These are phyloP conservation scores for Drosophila obscura DNA, from an alignment of 1,140 invertebrate genomes.

Conservation along the genomic window DNA sequence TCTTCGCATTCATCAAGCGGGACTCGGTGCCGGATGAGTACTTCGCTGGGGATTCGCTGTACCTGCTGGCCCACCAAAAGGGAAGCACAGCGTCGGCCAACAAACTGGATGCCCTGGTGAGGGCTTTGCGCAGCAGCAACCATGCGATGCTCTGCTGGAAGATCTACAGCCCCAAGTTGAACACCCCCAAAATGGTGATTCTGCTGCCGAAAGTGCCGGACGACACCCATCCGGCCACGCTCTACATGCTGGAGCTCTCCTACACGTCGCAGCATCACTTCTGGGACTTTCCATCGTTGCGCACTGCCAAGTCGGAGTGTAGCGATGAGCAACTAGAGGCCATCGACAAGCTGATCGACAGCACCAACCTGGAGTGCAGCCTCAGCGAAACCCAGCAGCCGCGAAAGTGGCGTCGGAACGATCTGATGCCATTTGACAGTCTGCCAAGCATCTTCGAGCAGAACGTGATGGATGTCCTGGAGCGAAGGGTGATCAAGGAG, in stretches of 20 bases:
- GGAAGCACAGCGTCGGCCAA: slow-evolving; percentile 51
- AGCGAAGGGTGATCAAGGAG: slow-evolving; percentile 48
- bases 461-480: slow-evolving; percentile 72
- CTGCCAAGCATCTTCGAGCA: slow-evolving; percentile 72
- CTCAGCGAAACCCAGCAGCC: slow-evolving; percentile 50
- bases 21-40: slow-evolving; percentile 68
- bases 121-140: slow-evolving; percentile 49
- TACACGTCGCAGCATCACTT: slow-evolving; percentile 73
- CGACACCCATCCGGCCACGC: slow-evolving; percentile 50
- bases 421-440: slow-evolving; percentile 67
- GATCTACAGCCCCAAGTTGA: slow-evolving; percentile 64
- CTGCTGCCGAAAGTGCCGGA: slow-evolving; percentile 63
- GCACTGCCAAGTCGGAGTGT: slow-evolving; percentile 64
- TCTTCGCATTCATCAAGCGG: slow-evolving; percentile 67
- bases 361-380: slow-evolving; percentile 65
- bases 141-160: slow-evolving; percentile 74
- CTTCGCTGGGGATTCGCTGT: slow-evolving; percentile 68
- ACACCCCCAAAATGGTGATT: slow-evolving; percentile 69
- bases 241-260: slow-evolving; percentile 76
- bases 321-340: slow-evolving; percentile 62
- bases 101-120: slow-evolving; percentile 72
- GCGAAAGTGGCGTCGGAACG: slow-evolving; percentile 51
- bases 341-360: slow-evolving; percentile 71
- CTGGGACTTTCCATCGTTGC: slow-evolving; percentile 73
- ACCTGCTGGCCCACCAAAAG: slow-evolving; percentile 70